Conservation (phyloP, 2,888 invertebrate species). For the Smittia aterrima region DNA sequence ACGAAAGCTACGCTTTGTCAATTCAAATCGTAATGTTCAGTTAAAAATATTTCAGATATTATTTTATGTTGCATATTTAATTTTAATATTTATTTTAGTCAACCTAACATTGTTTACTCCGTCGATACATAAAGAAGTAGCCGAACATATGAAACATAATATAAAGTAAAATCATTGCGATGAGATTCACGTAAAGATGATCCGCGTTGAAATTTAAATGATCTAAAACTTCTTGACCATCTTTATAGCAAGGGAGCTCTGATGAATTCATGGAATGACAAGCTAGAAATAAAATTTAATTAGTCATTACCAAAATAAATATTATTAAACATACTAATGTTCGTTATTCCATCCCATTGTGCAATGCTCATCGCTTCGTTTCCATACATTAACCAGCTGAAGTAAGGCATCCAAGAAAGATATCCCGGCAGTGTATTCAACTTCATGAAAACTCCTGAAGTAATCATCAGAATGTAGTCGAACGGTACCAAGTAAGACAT, state of each 20-base stretch:
- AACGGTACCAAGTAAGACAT: slow-evolving; percentile 84
- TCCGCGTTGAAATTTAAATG: slow-evolving; percentile 68
- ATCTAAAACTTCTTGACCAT: slow-evolving; percentile 69
- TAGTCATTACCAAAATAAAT: neutral
- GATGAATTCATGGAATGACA: slow-evolving; percentile 60
- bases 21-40: too few species aligned
- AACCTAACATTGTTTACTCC: slow-evolving; percentile 53
- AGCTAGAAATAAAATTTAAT: slow-evolving; percentile 54
- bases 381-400: slow-evolving; percentile 85
- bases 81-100: neutral
- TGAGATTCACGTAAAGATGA: slow-evolving; percentile 65
- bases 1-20: too few species aligned
- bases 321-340: slow-evolving; percentile 62
- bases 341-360: slow-evolving; percentile 74
- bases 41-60: too few species aligned
- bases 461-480: slow-evolving; percentile 82
- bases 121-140: slow-evolving; percentile 64
- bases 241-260: slow-evolving; percentile 68
- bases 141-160: slow-evolving; percentile 69
- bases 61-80: too few species aligned
- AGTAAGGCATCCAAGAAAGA: slow-evolving; percentile 72
- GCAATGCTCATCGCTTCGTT: slow-evolving; percentile 79
- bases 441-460: slow-evolving; percentile 80
- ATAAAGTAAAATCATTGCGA: slow-evolving; percentile 65
- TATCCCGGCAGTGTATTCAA: slow-evolving; percentile 70